phyloP scores from a whole-genome alignment of 2,888 invertebrate genomes.

The Drosophila niveifrons region DNA sequence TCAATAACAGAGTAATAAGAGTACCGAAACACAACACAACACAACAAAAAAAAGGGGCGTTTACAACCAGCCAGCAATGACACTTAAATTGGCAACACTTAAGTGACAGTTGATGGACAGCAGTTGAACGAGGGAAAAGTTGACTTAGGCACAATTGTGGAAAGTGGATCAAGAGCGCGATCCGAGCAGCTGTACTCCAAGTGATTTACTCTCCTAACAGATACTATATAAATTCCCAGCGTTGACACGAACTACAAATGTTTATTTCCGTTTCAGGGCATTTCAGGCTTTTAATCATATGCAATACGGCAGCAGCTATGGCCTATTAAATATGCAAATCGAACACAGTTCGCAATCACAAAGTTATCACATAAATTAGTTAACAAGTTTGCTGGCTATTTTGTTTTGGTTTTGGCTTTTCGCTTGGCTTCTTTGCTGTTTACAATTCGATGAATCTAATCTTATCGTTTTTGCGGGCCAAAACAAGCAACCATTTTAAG shows the following conservation, averaged over 20 bases:
- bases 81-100: conserved; percentile 48
- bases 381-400: conserved; percentile 56
- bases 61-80: conserved; percentile 16
- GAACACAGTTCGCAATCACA: conserved; percentile 63
- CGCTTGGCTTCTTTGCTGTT: conserved; percentile 27
- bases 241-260: conserved; percentile 32
- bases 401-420: conserved; percentile 30
- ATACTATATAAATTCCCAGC: neutral
- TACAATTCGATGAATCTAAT: conserved; percentile 44
- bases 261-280: conserved; percentile 5
- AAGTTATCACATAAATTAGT: conserved; percentile 72
- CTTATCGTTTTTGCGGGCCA: conserved; percentile 62
- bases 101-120: conserved; percentile 58
- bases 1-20: conserved; percentile 36
- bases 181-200: conserved; percentile 2
- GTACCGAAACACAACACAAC: conserved; percentile 26
- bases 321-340: conserved; percentile 77
- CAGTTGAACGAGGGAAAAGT: conserved; percentile 46
- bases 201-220: neutral
- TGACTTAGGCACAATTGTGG: conserved; percentile 10
- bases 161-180: conserved; percentile 49
- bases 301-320: conserved; percentile 58
- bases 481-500: conserved; percentile 61
- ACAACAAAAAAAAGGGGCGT: conserved; percentile 33
- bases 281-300: conserved; percentile 52